Percentiles rank a stretch among this genome's conserved stretches.
These are phyloP conservation scores for Danio albolineatus DNA, from an alignment of 2,797 vertebrate species.

Conservation along the genomic window DNA sequence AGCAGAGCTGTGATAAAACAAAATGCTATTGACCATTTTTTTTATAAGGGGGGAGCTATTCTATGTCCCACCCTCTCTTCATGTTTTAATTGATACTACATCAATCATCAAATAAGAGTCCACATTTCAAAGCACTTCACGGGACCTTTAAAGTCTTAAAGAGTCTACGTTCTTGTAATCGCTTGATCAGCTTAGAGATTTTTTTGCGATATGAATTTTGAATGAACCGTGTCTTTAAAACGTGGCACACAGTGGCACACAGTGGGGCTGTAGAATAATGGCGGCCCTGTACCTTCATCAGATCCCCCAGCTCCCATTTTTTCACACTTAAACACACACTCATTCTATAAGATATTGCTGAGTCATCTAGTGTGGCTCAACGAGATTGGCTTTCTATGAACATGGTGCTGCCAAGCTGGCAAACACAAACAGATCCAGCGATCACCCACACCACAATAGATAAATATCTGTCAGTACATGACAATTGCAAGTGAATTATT, in stretches of 20 bases:
- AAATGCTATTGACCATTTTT: too few relatives aligned
- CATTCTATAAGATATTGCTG: background rate
- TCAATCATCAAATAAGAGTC: too few relatives aligned
- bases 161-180: too few relatives aligned
- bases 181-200: too few relatives aligned
- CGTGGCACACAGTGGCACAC: background rate
- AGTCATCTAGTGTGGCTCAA: slow-evolving; percentile 15
- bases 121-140: too few relatives aligned
- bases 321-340: background rate
- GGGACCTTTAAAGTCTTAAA: too few relatives aligned
- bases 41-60: too few relatives aligned
- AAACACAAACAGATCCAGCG: slow-evolving; percentile 21
- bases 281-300: background rate
- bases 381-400: slow-evolving; percentile 13
- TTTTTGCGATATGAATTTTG: background rate
- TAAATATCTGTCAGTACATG: background rate
- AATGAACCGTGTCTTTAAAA: background rate
- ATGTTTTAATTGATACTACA: too few relatives aligned
- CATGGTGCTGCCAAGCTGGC: background rate
- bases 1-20: too few relatives aligned
- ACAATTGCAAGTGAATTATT: slow-evolving; percentile 3
- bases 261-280: slow-evolving; percentile 15
- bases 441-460: slow-evolving; percentile 5
- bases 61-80: too few relatives aligned
- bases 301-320: background rate